A percentile compares a stretch with the other conserved stretches of the same genome.
Conservation (phyloP, 1,140 invertebrate genomes). For the Gonioctena quinquepunctata region DNA sequence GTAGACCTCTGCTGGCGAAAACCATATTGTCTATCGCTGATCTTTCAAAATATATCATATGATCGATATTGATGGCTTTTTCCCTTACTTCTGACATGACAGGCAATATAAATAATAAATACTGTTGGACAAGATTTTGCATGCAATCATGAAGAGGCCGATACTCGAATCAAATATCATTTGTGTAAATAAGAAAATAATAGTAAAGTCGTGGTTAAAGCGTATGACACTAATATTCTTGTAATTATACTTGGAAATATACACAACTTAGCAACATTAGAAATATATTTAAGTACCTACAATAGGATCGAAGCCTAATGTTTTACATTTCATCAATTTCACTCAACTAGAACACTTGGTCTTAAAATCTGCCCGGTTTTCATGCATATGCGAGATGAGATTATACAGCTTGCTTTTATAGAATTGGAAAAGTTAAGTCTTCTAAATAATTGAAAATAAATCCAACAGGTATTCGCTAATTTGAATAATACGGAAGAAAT, state of each 20-base stretch:
- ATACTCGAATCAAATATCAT: conserved; percentile 5
- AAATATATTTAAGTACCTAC: conserved; percentile 42
- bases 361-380: conserved; percentile 39
- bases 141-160: too few species aligned
- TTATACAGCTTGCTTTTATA: conserved; percentile 48
- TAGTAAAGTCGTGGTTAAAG: conserved; percentile 23
- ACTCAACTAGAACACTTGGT: conserved; percentile 43
- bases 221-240: conserved; percentile 32
- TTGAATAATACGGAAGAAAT: conserved; percentile 23
- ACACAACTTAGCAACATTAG: conserved; percentile 34
- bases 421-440: conserved; percentile 53
- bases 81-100: too few species aligned
- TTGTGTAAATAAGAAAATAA: conserved; percentile 27
- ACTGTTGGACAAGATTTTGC: too few species aligned
- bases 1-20: too few species aligned
- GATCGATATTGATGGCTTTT: too few species aligned
- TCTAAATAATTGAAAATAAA: conserved; percentile 30
- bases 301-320: conserved; percentile 26
- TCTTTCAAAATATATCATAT: too few species aligned
- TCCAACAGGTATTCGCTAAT: conserved; percentile 38
- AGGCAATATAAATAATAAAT: too few species aligned
- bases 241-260: conserved; percentile 47
- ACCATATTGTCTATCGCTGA: too few species aligned
- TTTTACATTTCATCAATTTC: conserved; percentile 42
- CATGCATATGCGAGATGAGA: conserved; percentile 50